Conservation (phyloP, 2,888 invertebrate species). For the Neoitamus cyanurus region DNA sequence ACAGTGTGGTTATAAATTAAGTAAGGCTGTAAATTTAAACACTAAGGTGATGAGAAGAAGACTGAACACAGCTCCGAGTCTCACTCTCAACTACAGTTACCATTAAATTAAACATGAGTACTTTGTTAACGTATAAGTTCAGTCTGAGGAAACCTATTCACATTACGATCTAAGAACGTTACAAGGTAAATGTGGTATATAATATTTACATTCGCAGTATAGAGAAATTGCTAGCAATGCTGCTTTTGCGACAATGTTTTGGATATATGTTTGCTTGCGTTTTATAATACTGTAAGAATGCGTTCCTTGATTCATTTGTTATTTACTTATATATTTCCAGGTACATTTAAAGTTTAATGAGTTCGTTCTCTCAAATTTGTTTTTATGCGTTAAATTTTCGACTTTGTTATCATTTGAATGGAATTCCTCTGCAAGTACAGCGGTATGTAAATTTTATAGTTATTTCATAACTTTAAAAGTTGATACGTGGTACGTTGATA, state of each 20-base stretch:
- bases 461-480: not conserved
- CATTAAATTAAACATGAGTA: conserved; percentile 46
- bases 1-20: conserved; percentile 50
- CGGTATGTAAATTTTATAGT: not conserved
- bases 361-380: not conserved
- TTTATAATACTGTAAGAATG: conserved; percentile 41
- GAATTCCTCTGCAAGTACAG: not conserved
- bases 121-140: conserved; percentile 29
- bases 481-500: too few species aligned
- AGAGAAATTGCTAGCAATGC: not conserved
- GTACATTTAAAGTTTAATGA: conserved; percentile 3
- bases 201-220: conserved; percentile 32
- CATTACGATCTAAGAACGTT: conserved; percentile 2
- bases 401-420: not conserved
- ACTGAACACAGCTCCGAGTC: not conserved
- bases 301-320: not conserved
- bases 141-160: conserved; percentile 38
- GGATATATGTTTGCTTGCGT: conserved; percentile 21
- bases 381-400: not conserved
- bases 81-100: not conserved
- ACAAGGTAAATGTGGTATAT: not conserved
- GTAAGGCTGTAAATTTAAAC: not conserved
- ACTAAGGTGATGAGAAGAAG: not conserved
- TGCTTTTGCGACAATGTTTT: conserved; percentile 39
- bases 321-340: conserved; percentile 17